A percentile compares a stretch with the other conserved stretches of the same genome.
These are phyloP conservation scores for Luidia sarsii DNA, from an alignment of 53 echinoderm and acorn worm genomes.

Conservation along the genomic window DNA sequence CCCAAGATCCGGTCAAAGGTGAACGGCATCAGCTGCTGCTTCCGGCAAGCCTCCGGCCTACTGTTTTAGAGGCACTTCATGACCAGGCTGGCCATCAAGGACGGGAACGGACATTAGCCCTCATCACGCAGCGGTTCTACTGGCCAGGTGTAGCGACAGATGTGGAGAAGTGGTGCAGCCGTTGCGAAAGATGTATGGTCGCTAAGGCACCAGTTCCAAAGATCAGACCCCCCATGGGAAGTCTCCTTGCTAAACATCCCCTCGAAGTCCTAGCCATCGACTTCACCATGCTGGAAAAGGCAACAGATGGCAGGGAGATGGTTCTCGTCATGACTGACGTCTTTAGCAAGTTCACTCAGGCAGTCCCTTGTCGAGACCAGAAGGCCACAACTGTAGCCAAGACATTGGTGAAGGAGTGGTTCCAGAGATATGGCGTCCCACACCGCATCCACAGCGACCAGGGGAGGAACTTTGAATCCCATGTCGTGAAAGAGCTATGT, in stretches of 20 bases:
- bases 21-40: not conserved
- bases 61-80: too few relatives aligned
- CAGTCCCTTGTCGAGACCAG: too few relatives aligned
- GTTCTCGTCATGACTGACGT: conserved; percentile 70
- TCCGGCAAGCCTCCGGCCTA: not conserved
- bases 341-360: conserved; percentile 70
- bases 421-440: conserved; percentile 43
- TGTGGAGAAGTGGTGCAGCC: conserved; percentile 43
- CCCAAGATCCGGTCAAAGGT: not conserved
- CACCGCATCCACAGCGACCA: too few relatives aligned
- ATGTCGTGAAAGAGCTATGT: conserved; percentile 48
- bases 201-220: conserved; percentile 57
- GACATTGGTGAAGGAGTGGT: conserved; percentile 66
- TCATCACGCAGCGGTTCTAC: conserved; percentile 46
- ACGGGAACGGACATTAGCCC: conserved; percentile 39
- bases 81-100: conserved; percentile 65
- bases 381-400: conserved; percentile 70
- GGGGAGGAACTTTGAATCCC: too few relatives aligned
- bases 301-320: conserved; percentile 51
- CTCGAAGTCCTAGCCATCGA: conserved; percentile 71
- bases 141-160: conserved; percentile 63
- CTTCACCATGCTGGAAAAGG: conserved; percentile 58
- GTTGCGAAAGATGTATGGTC: conserved; percentile 51
- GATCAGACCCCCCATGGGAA: conserved; percentile 20
- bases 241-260: conserved; percentile 43